Base-by-base conservation (phyloP, 2,888 invertebrate genomes). In the Caenorhabditis wallacei region DNA sequence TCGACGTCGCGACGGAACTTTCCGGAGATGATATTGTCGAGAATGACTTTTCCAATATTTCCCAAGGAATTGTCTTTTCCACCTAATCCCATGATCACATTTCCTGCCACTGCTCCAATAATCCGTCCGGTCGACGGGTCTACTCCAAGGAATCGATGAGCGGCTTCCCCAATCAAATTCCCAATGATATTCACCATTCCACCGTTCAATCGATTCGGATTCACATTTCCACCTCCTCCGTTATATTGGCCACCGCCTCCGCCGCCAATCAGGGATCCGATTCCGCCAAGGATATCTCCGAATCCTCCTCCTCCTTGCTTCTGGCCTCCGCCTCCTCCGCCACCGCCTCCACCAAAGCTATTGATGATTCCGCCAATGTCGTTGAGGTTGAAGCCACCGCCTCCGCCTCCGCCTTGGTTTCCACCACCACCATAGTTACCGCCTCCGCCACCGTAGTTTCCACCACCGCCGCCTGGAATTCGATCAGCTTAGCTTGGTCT, bases 1-100 rank as follows among this genome's bases (percentile, higher is more conserved):
- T 90, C 88, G n/a, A 90, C 90, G 79, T 91, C 89, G 63, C 92
- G 81, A 37, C 89, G 84, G 86, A 89, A 92, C 80, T 92, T 92
- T 37, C 92, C 92, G 35, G 88, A 89, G 64, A 92, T 92, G 46
- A 92, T 92, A 68, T 92, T 92, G 81, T 92, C 92, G 35, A 92
- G 86, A 54, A 92, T 89, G 72, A 92, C 86, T 80, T 92, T 92
- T 74, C 92, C 92, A 57, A 92, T 88, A 68, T 89, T 89, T 66
- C 91, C 90, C 24, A 92, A 85, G 20, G 85, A 87, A 76, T 92
- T 92, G 84, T 92, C 92, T 68, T 92, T 92, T 63, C 92, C 92
- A 30, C 91, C 92, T n/a, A 92, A 81, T 18, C 89, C 87, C 88
- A 91, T 91, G 70, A 91, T 84, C 18, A 89, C 89, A 61, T 92